Evolutionary conservation across 2,113 vertebrate species (phyloP), one percentile per base, ranked within the genome.

Genomic region (Uria lomvia): DNA sequence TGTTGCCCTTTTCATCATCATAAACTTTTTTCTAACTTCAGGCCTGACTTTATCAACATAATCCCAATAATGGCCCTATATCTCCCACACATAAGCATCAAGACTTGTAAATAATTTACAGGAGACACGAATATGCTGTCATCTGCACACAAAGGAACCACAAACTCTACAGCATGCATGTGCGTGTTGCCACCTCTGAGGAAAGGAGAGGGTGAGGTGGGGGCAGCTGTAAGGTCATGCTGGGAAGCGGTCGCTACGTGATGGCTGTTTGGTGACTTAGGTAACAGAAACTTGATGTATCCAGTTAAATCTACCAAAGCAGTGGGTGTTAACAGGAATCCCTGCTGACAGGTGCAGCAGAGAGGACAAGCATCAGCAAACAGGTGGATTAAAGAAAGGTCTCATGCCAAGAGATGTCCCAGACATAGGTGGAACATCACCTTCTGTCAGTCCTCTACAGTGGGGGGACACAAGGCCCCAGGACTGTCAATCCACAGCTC

Each of bases 101-200:
- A 70, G 43, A 66, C 19, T 40, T n/a, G 30, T 65, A 85, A 85
- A 94, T 92, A 32, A 74, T 77, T 91, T 55, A 70, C 45, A 74
- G 27, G 62, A 60, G n/a, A 73, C 21, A 36, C 2, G n/a, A 83
- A 53, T 2, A 40, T 0, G 0, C 38, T 76, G 53, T 74, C 75
- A 56, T 52, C 59, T 62, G 59, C 79, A 91, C 66, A 56, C 36
- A 74, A 42, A 62, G 34, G 43, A 91, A 22, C 47, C 5, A 8
- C 55, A 67, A 5, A 1, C 56, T 47, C 52, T 8, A 24, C 62
- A 90, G 77, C 88, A 65, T 30, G 42, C 0, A 0, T 7, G 23
- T 15, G 12, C 4, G 2, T 24, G 29, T 7, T 63, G 72, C 32
- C 32, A 5, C 36, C 65, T 38, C 79, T 63, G 50, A n/a, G 45